A percentile compares a stretch with the other conserved stretches of the same genome.
Conservation (phyloP, 2,888 invertebrate species). For the Serrognathus titanus region DNA sequence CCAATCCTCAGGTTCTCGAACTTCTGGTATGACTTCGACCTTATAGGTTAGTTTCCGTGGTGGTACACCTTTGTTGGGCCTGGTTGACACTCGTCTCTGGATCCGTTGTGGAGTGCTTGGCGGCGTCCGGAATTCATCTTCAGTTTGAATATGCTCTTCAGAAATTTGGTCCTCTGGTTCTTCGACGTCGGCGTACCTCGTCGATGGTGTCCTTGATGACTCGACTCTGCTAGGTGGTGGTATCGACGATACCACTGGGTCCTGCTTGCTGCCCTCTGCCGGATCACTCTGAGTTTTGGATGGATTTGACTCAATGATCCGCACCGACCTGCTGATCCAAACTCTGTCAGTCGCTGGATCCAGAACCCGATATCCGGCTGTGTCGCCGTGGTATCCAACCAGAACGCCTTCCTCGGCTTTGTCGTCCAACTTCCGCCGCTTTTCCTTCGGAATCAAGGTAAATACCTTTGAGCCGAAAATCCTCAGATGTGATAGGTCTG, state of each 20-base stretch:
- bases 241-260: too few species aligned
- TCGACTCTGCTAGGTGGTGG: too few species aligned
- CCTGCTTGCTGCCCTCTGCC: not conserved
- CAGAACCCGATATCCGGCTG: not conserved
- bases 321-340: not conserved
- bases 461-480: not conserved
- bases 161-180: too few species aligned
- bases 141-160: too few species aligned
- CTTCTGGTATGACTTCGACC: not conserved
- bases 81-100: not conserved
- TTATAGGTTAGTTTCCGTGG: not conserved
- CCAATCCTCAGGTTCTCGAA: not conserved
- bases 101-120: too few species aligned
- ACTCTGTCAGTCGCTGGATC: not conserved
- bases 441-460: not conserved
- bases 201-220: too few species aligned
- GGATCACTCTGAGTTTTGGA: too few species aligned
- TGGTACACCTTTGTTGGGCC: not conserved
- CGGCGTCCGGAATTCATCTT: too few species aligned
- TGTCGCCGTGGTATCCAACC: not conserved
- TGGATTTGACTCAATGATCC: too few species aligned
- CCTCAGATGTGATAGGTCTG: not conserved
- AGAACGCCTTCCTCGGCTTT: not conserved
- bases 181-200: too few species aligned
- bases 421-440: not conserved